A percentile compares a stretch with the other conserved stretches of the same genome.
Conservation (phyloP, 2,797 vertebrate species). For the Odontamblyopus rebecca region DNA sequence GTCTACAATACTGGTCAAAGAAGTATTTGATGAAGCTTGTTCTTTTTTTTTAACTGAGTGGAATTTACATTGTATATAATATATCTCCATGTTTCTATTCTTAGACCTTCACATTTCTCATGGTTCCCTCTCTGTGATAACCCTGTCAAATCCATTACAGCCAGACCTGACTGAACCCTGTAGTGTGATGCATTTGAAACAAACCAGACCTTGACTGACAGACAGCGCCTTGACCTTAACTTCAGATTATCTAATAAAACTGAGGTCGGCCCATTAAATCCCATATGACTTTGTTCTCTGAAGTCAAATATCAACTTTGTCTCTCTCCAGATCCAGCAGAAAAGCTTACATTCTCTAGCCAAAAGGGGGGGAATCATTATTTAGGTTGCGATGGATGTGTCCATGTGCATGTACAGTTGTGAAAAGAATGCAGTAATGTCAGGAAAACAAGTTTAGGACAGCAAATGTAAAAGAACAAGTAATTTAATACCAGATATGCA, state of each 20-base stretch:
- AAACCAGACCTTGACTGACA: slow-evolving; percentile 24
- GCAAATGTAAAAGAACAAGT: background rate
- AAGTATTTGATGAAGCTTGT: background rate
- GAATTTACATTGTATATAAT: background rate
- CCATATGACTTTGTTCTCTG: slow-evolving; percentile 29
- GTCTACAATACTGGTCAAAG: slow-evolving; percentile 49
- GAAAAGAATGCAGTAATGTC: background rate
- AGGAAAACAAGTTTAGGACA: background rate
- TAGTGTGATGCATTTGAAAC: slow-evolving; percentile 19
- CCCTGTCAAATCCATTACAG: slow-evolving; percentile 8
- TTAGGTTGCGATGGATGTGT: slow-evolving; percentile 21
- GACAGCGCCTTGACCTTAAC: slow-evolving; percentile 22
- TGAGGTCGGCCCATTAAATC: slow-evolving; percentile 17
- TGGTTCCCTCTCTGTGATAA: background rate
- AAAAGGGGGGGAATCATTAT: slow-evolving; percentile 13
- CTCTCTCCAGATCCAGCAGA: slow-evolving; percentile 20
- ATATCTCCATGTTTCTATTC: background rate
- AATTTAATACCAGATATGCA: background rate
- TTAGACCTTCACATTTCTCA: slow-evolving; percentile 5
- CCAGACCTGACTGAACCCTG: slow-evolving; percentile 18
- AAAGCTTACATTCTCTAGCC: background rate
- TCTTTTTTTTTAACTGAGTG: too few species aligned
- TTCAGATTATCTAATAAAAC: slow-evolving; percentile 26
- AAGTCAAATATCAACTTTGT: slow-evolving; percentile 14
- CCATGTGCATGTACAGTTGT: background rate